Conservation (phyloP, 2,113 vertebrate species). For the Thamnophis sirtalis region DNA sequence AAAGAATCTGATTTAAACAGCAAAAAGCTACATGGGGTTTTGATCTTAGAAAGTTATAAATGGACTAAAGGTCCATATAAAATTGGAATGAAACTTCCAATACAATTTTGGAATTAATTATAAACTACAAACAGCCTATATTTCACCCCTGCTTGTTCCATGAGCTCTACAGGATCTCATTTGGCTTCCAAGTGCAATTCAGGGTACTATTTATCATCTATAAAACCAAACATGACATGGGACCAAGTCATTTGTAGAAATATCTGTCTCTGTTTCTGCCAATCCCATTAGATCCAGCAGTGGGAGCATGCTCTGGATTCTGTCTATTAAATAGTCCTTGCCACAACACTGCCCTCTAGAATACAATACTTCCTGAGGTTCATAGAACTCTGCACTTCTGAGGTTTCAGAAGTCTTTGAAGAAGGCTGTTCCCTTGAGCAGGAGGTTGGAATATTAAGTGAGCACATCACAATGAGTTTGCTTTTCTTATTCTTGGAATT, state of each 20-base stretch:
- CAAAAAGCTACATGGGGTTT: neutral
- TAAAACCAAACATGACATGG: neutral
- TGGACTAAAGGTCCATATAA: neutral
- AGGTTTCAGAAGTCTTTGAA: neutral
- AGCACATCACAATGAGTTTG: neutral
- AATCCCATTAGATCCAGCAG: neutral
- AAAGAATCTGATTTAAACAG: neutral
- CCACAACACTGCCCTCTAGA: neutral
- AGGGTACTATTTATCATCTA: neutral
- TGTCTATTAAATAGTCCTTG: neutral
- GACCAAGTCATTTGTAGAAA: neutral
- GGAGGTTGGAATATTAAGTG: neutral
- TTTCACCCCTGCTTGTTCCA: neutral
- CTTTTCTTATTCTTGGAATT: neutral
- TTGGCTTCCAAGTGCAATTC: neutral
- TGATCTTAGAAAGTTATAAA: neutral
- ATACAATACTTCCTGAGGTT: neutral
- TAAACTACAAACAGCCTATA: neutral
- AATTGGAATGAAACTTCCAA: neutral
- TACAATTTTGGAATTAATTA: neutral
- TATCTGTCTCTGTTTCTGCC: neutral
- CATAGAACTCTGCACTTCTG: neutral
- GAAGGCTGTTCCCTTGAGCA: neutral
- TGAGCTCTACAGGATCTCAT: neutral
- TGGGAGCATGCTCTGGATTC: neutral